phyloP scores from a whole-genome alignment of 2,797 vertebrate genomes.

The Hypotaenidia philippensis region DNA sequence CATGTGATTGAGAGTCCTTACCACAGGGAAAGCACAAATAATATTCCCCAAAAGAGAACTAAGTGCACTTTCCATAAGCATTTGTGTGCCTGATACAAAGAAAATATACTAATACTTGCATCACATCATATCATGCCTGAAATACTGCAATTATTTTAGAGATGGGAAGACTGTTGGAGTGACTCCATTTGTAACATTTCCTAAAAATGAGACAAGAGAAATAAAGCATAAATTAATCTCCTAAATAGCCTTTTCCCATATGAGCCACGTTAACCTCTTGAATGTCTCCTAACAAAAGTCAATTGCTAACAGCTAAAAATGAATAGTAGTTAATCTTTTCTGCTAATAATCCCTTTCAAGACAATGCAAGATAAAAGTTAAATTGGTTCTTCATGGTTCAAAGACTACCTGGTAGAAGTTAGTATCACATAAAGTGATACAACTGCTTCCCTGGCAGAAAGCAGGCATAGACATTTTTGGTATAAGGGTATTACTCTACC shows the following conservation, averaged over 20 bases:
- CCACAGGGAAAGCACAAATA: background rate
- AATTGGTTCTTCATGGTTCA: conserved; percentile 23
- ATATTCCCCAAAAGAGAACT: background rate
- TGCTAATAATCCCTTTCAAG: background rate
- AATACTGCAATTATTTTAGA: background rate
- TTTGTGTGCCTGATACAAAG: background rate
- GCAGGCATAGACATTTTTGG: background rate
- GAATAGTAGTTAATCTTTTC: background rate
- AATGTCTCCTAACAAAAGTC: background rate
- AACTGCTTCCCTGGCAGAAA: background rate
- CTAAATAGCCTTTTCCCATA: background rate
- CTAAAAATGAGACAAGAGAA: background rate
- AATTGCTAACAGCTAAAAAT: background rate
- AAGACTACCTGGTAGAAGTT: background rate
- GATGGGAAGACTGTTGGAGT: background rate
- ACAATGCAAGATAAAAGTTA: background rate
- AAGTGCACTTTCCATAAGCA: background rate
- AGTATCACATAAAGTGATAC: background rate
- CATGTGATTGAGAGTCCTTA: background rate
- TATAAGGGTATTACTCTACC: background rate
- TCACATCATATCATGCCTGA: background rate
- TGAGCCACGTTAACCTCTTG: background rate
- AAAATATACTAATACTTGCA: background rate
- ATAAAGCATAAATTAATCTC: background rate
- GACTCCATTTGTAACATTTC: background rate